Percentiles rank a stretch among this genome's conserved stretches.
phyloP scores from a whole-genome alignment of 2,113 vertebrate genomes.

The Amphiprion percula region DNA sequence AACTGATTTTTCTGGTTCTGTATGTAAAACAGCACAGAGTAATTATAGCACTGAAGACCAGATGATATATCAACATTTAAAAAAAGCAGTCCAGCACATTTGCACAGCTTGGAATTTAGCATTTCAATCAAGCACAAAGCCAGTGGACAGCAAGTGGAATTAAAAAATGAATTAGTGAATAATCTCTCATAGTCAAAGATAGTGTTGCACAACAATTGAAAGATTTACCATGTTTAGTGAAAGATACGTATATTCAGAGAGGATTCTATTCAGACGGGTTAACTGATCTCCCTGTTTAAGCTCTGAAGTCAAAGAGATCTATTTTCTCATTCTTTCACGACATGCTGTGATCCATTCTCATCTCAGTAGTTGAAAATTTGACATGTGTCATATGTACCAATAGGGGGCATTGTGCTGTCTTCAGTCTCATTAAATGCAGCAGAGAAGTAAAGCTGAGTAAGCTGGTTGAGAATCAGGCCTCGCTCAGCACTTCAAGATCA shows the following conservation, averaged over 20 bases:
- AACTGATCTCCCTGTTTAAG: not conserved
- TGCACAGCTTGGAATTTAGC: not conserved
- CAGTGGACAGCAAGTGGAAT: not conserved
- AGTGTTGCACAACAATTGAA: no score
- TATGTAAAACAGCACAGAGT: constrained; percentile 30
- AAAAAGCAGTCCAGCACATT: not conserved
- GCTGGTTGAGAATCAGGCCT: constrained; percentile 33
- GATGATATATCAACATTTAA: constrained; percentile 16
- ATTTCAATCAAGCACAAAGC: constrained; percentile 5
- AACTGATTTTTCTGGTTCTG: constrained; percentile 56
- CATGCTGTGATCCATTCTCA: not conserved
- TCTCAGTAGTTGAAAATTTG: constrained; percentile 11
- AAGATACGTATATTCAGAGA: not conserved
- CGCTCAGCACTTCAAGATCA: constrained; percentile 40
- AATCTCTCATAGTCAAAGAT: no score
- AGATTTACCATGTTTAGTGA: not conserved
- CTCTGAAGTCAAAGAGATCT: not conserved
- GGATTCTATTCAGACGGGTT: not conserved
- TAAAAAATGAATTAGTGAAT: not conserved
- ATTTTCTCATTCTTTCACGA: not conserved
- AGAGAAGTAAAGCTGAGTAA: constrained; percentile 56
- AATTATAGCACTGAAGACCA: no score
- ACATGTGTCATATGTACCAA: constrained; percentile 16
- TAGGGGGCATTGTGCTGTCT: constrained; percentile 25
- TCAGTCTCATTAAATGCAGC: constrained; percentile 34